Evolutionary conservation across 2,888 invertebrate genomes (phyloP).

Genomic region (Lochmaea capreae): DNA sequence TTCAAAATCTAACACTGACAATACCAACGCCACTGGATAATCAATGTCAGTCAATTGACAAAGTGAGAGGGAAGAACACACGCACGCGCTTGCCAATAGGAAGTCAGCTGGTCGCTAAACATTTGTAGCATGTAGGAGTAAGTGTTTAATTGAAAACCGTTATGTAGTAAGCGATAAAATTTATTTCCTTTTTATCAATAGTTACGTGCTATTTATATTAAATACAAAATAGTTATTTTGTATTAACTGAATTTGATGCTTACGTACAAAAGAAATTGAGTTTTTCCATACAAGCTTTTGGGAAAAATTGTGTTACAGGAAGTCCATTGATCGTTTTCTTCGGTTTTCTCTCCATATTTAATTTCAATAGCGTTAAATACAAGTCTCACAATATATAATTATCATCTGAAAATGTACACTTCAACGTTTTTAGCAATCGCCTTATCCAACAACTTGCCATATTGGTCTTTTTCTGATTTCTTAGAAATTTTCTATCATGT

Average conservation of each 20-base stretch:
- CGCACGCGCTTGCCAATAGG: no score
- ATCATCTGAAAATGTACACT: slow-evolving; percentile 13
- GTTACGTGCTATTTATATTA: not conserved
- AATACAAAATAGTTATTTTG: not conserved
- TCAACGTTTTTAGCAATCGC: slow-evolving; percentile 30
- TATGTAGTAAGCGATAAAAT: no score
- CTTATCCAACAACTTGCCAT: slow-evolving; percentile 36
- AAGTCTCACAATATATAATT: slow-evolving; percentile 11
- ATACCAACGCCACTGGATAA: no score
- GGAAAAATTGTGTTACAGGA: not conserved
- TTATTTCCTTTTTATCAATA: not conserved
- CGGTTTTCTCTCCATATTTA: slow-evolving; percentile 9
- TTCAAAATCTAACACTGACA: no score
- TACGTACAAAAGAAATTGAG: not conserved
- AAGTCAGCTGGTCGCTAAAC: no score
- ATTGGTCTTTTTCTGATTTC: slow-evolving; percentile 37
- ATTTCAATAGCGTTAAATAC: slow-evolving; percentile 9
- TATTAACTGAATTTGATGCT: not conserved
- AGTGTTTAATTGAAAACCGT: no score
- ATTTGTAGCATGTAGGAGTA: no score
- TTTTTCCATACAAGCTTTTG: not conserved
- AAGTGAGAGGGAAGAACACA: no score
- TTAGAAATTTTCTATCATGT: slow-evolving; percentile 20
- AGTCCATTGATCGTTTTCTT: slow-evolving; percentile 1
- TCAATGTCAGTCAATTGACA: no score